These are phyloP conservation scores for Drosophila maculinotata DNA, from an alignment of 2,888 invertebrate species.

Conservation along the genomic window DNA sequence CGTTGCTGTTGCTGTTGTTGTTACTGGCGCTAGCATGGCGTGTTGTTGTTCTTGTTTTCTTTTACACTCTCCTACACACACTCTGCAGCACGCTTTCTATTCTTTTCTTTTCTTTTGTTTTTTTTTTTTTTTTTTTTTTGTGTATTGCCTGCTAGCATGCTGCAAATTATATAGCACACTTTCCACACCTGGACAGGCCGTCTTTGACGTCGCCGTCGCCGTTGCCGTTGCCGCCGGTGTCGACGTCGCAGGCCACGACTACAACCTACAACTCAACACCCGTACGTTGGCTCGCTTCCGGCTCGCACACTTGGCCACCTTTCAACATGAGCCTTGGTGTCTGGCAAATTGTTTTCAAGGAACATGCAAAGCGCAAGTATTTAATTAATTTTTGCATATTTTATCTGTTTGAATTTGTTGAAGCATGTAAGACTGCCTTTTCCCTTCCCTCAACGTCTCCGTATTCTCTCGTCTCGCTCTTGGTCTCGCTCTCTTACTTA, in stretches of 20 bases:
- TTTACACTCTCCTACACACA: slow-evolving; percentile 41
- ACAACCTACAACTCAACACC: slow-evolving; percentile 70
- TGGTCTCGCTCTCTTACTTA: slow-evolving; percentile 23
- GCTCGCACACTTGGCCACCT: slow-evolving; percentile 73
- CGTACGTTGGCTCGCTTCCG: slow-evolving; percentile 57
- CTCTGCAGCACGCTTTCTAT: slow-evolving; percentile 66
- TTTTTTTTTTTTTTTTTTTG: slow-evolving; percentile 8
- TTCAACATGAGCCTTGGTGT: slow-evolving; percentile 82
- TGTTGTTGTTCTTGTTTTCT: slow-evolving; percentile 52
- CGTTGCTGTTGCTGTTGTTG: slow-evolving; percentile 30
- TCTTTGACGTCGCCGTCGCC: slow-evolving; percentile 66
- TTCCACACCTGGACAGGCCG: slow-evolving; percentile 80
- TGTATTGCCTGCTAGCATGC: slow-evolving; percentile 69
- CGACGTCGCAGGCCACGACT: slow-evolving; percentile 59
- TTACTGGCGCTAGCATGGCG: slow-evolving; percentile 15
- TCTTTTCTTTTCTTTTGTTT: slow-evolving; percentile 24
- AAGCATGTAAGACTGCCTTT: slow-evolving; percentile 72
- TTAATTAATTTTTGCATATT: slow-evolving; percentile 82
- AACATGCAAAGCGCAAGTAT: slow-evolving; percentile 82
- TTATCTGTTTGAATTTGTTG: slow-evolving; percentile 82
- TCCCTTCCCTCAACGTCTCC: slow-evolving; percentile 7
- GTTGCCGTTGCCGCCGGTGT: slow-evolving; percentile 39
- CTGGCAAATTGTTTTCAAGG: slow-evolving; percentile 82
- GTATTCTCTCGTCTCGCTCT: slow-evolving; percentile 9
- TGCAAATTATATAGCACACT: slow-evolving; percentile 81